Base-by-base conservation (phyloP, 2,797 vertebrate species). In the Cynodonichthys magdalenae region DNA sequence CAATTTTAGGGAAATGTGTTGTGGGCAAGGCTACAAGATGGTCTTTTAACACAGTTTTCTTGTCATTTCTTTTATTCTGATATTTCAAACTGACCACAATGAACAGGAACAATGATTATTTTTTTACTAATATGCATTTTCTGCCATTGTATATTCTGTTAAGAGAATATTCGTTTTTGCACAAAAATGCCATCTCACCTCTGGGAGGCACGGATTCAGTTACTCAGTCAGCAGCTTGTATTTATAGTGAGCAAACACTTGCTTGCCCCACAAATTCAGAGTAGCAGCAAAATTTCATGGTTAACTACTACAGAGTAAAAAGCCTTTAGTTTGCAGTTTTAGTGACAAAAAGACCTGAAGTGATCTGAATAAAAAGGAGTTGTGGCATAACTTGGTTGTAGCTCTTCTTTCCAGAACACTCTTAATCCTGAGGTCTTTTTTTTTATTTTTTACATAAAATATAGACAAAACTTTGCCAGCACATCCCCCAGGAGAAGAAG, bases 221-320 rank as follows among this genome's bases (percentile, higher is more conserved):
- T 63, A 57, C 29, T 54, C 42, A 45, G 34, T 63, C 39, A 52
- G 45, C 55, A 48, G 46, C 20, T 66, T 59, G 47, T 66, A 14
- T 77, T 64, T 39, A 56, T 63, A 50, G 19, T 24, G 18, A 59
- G 28, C 48, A 14, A 41, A 10, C 36, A 50, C 27, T 17, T 48
- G 53, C 27, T 17, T 48, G 15, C 11, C 15, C 17, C 47, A 62
- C n/a, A 51, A 62, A 63, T n/a, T 50, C 47, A 41, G 7, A 15
- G 15, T 27, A 49, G 53, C 10, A 34, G 10, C 42, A 60, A 28
- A 17, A 50, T 2, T n/a, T 10, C 53, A 18, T 3, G 9, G 14
- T 46, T 24, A 15, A 31, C 14, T 20, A 1, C 2, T 11, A 27
- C 18, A 28, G 19, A 44, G 27, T 29, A 36, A 53, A 18, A 19